Conservation (phyloP, 2,113 vertebrate genomes). For the Chiloscyllium plagiosum region DNA sequence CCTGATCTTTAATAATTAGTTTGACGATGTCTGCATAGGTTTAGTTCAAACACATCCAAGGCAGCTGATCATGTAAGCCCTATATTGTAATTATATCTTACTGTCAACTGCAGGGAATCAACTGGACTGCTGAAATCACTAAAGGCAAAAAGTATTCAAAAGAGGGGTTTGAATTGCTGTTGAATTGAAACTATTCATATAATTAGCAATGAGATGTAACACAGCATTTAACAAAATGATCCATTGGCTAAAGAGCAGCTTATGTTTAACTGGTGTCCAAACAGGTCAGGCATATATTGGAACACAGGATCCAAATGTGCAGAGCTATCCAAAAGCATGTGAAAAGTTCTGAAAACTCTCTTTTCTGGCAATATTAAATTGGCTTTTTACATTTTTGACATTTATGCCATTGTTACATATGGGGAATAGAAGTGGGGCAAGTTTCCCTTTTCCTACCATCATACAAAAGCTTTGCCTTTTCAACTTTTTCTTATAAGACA, state of each 20-base stretch:
- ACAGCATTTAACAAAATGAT: neutral
- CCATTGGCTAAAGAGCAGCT: neutral
- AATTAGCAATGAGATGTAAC: neutral
- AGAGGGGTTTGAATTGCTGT: neutral
- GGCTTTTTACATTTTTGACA: neutral
- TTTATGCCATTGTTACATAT: neutral
- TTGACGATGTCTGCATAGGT: neutral
- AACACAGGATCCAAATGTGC: neutral
- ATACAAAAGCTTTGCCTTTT: too few relatives aligned
- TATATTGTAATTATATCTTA: neutral
- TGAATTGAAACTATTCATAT: neutral
- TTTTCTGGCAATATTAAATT: neutral
- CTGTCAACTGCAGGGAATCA: neutral
- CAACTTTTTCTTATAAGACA: too few relatives aligned
- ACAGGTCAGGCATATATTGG: neutral
- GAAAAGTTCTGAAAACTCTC: neutral
- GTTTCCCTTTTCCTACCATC: too few relatives aligned
- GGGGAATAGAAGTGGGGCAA: too few relatives aligned
- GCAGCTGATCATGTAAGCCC: neutral
- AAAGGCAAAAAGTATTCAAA: neutral
- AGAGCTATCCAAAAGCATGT: neutral
- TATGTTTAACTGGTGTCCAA: neutral
- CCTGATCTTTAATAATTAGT: neutral
- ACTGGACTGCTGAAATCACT: neutral
- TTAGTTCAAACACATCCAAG: neutral